Evolutionary conservation across 2,888 invertebrate species (phyloP).

Genomic region (Leucoptera coffeella): DNA sequence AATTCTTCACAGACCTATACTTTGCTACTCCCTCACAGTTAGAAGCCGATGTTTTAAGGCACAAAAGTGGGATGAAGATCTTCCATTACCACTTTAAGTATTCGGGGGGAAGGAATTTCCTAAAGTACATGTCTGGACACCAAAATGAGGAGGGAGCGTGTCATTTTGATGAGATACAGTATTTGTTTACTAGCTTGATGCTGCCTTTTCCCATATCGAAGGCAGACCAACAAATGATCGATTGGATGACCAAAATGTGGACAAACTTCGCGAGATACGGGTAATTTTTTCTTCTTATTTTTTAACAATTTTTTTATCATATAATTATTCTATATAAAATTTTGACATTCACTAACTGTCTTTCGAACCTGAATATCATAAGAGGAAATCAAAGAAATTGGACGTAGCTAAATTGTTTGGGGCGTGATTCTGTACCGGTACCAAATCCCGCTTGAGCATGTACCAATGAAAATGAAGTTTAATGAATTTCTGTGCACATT

Average conservation of each 20-base stretch:
- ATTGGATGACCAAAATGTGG: conserved; percentile 29
- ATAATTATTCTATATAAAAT: not conserved
- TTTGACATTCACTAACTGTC: too few species aligned
- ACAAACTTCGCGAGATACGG: conserved; percentile 37
- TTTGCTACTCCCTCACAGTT: conserved; percentile 29
- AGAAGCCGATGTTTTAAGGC: conserved; percentile 17
- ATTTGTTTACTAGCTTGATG: conserved; percentile 21
- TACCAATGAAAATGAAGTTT: too few species aligned
- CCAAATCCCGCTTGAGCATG: too few species aligned
- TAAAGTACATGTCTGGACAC: conserved; percentile 18
- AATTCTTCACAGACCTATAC: conserved; percentile 30
- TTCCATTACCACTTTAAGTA: conserved; percentile 34
- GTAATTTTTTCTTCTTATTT: conserved; percentile 11
- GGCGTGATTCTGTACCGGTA: too few species aligned
- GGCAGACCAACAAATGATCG: conserved; percentile 18
- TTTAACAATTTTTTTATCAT: conserved; percentile 6
- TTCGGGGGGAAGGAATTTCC: conserved; percentile 22
- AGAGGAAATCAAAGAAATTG: too few species aligned
- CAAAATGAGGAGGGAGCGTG: conserved; percentile 19
- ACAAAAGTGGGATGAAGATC: conserved; percentile 13
- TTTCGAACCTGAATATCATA: too few species aligned
- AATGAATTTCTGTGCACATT: too few species aligned
- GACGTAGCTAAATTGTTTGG: too few species aligned
- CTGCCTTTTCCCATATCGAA: conserved; percentile 19
- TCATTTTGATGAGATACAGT: conserved; percentile 35